These are phyloP conservation scores for Platycercus adscitus DNA, from an alignment of 2,113 vertebrate species.

Conservation along the genomic window DNA sequence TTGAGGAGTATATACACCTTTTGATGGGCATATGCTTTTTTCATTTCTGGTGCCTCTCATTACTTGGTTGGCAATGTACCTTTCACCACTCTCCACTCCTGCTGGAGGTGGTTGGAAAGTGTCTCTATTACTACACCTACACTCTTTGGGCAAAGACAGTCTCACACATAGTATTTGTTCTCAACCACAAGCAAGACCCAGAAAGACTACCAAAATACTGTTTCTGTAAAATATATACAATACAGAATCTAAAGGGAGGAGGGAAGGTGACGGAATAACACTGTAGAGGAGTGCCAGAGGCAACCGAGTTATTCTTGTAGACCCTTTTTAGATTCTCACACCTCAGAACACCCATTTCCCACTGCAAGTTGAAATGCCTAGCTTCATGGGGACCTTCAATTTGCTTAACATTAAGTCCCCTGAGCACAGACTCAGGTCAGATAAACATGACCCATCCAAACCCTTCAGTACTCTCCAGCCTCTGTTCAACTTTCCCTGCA, in stretches of 20 bases:
- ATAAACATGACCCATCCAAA: background rate
- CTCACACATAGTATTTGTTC: background rate
- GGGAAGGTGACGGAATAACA: background rate
- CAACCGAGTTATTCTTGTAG: background rate
- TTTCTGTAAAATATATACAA: background rate
- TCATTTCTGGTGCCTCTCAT: background rate
- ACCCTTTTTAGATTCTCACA: background rate
- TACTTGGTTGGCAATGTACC: background rate
- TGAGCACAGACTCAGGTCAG: background rate
- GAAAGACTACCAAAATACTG: background rate
- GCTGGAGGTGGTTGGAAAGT: background rate
- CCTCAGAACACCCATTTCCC: background rate
- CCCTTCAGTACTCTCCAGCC: background rate
- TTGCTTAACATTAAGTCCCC: background rate
- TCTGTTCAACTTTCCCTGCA: background rate
- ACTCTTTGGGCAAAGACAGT: background rate
- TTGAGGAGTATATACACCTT: background rate
- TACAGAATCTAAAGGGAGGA: background rate
- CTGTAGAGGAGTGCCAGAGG: background rate
- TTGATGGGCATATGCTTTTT: background rate
- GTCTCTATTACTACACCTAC: background rate
- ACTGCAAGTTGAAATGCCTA: background rate
- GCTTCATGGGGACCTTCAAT: background rate
- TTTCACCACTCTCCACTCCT: background rate
- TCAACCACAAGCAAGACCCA: background rate